phyloP scores from a whole-genome alignment of 1,140 invertebrate genomes.

The Listronotus bonariensis region DNA sequence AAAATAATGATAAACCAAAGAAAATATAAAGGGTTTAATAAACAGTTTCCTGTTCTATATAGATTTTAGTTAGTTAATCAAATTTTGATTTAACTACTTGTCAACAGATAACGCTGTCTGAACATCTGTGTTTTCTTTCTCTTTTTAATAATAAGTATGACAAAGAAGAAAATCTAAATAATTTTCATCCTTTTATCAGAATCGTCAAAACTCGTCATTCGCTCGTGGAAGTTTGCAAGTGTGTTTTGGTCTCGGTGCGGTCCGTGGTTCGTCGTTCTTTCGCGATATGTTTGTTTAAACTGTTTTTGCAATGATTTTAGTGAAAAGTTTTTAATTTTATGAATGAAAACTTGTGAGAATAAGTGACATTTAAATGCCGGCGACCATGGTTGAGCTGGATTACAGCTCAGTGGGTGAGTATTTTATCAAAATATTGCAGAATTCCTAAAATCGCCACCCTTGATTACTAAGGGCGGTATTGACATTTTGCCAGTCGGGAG shows the following conservation, averaged over 20 bases:
- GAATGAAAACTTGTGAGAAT: constrained; percentile 43
- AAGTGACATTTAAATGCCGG: constrained; percentile 17
- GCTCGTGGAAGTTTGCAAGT: constrained; percentile 11
- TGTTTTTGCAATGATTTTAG: constrained; percentile 26
- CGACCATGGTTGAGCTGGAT: constrained; percentile 49
- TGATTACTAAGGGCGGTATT: constrained; percentile 44
- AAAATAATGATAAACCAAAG: no score
- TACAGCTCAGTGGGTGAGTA: constrained; percentile 50
- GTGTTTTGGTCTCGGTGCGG: constrained; percentile 19
- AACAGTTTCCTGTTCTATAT: no score
- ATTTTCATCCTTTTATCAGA: constrained; percentile 1
- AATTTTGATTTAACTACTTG: no score
- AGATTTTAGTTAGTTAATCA: no score
- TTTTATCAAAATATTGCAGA: constrained; percentile 33
- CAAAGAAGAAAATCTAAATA: not conserved
- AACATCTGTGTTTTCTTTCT: not conserved
- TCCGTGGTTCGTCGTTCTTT: constrained; percentile 8
- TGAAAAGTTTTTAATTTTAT: constrained; percentile 37
- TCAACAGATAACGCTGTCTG: not conserved
- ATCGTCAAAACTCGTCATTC: constrained; percentile 5
- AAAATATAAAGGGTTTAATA: no score
- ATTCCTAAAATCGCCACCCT: constrained; percentile 33
- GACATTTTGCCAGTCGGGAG: constrained; percentile 43
- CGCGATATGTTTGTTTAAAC: constrained; percentile 31
- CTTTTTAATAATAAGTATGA: not conserved